These are phyloP conservation scores for Oceanodroma tethys DNA, from an alignment of 2,113 vertebrate genomes.

Conservation along the genomic window DNA sequence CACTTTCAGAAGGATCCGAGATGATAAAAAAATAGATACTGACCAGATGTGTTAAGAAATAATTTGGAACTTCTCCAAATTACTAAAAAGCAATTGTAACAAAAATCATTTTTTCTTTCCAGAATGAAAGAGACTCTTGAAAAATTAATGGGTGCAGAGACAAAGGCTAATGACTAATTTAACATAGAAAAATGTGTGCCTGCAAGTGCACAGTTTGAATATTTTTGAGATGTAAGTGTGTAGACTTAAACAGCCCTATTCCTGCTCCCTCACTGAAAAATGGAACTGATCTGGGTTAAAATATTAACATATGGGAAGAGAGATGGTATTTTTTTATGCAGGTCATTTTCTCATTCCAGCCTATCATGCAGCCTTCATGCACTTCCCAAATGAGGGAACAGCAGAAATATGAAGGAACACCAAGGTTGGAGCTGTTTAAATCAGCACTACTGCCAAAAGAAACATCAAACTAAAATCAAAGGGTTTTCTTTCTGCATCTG, in stretches of 20 bases:
- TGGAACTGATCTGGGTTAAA: background rate
- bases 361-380: background rate
- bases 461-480: background rate
- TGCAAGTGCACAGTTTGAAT: background rate
- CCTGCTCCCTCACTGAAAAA: background rate
- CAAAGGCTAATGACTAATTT: slow-evolving; percentile 18
- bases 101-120: background rate
- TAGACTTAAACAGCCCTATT: background rate
- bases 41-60: background rate
- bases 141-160: slow-evolving; percentile 20
- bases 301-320: background rate
- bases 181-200: background rate
- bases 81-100: background rate
- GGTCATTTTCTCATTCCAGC: background rate
- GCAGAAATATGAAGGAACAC: background rate
- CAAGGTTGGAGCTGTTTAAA: background rate
- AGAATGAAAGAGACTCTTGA: slow-evolving; percentile 2
- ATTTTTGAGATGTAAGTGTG: background rate
- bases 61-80: slow-evolving; percentile 13
- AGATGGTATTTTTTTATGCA: background rate
- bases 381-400: background rate
- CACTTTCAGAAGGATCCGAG: background rate
- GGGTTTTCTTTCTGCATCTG: background rate
- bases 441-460: background rate
- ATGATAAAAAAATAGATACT: background rate